These are phyloP conservation scores for Mycalesis mineus DNA, from an alignment of 2,888 invertebrate species.

Conservation along the genomic window DNA sequence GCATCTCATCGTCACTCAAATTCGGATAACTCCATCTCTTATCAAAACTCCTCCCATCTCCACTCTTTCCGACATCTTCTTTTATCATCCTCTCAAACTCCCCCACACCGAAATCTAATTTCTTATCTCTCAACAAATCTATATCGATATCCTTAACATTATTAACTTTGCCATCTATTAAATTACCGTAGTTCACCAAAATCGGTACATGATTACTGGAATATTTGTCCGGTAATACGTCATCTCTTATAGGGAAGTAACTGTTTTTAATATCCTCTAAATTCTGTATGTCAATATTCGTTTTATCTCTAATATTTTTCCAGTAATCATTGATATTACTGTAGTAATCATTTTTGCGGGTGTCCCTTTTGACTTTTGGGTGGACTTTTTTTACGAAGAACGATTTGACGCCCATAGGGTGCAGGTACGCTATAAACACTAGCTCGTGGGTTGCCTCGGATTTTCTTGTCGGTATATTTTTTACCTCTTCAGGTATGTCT, in stretches of 20 bases:
- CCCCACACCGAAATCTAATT: slow-evolving; percentile 11
- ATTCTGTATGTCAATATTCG: slow-evolving; percentile 38
- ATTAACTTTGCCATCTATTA: slow-evolving; percentile 16
- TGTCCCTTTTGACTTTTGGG: slow-evolving; percentile 36
- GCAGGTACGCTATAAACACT: slow-evolving; percentile 81
- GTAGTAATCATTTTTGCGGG: slow-evolving; percentile 31
- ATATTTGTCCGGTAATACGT: slow-evolving; percentile 2
- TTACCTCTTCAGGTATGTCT: slow-evolving; percentile 78
- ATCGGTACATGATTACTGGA: neutral
- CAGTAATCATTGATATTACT: slow-evolving; percentile 39
- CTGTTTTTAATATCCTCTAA: slow-evolving; percentile 27
- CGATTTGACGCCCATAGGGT: slow-evolving; percentile 83
- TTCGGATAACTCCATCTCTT: slow-evolving; percentile 34
- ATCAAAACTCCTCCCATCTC: slow-evolving; percentile 22
- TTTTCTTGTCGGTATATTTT: slow-evolving; percentile 77
- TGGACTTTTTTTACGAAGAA: slow-evolving; percentile 67
- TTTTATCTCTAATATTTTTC: slow-evolving; percentile 34
- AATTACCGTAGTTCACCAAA: slow-evolving; percentile 5
- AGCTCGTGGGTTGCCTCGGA: slow-evolving; percentile 83
- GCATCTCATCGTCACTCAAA: slow-evolving; percentile 50
- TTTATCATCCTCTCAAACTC: slow-evolving; percentile 24
- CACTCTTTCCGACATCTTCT: slow-evolving; percentile 1
- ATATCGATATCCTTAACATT: slow-evolving; percentile 20
- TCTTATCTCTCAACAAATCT: slow-evolving; percentile 24
- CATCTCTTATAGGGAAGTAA: slow-evolving; percentile 1